phyloP scores from a whole-genome alignment of 2,797 vertebrate species.

The Coilia nasus region DNA sequence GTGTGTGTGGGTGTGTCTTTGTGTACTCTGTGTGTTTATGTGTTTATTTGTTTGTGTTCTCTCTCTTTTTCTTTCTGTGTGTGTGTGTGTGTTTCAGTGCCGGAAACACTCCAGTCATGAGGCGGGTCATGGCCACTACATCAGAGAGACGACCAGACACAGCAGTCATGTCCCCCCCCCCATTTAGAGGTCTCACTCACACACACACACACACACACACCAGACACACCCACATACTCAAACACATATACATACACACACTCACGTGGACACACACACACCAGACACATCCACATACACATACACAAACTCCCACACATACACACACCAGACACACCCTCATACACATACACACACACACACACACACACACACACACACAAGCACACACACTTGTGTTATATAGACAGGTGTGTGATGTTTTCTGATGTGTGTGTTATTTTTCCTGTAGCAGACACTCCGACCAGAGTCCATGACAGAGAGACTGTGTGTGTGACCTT shows the following conservation, averaged over 20 bases:
- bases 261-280: neutral
- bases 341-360: too few species aligned
- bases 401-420: neutral
- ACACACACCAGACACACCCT: too few species aligned
- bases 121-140: neutral
- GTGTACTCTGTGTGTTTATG: neutral
- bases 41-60: neutral
- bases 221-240: neutral
- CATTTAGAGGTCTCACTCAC: slow-evolving; percentile 3
- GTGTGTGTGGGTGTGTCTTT: neutral
- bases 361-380: too few species aligned
- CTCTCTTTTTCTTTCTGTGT: neutral
- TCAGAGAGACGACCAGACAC: neutral
- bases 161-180: neutral
- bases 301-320: slow-evolving; percentile 1
- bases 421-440: neutral
- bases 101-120: neutral
- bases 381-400: neutral
- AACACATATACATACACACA: neutral
- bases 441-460: slow-evolving; percentile 58
- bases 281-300: neutral
- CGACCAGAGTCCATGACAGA: slow-evolving; percentile 67
- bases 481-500: slow-evolving; percentile 83
- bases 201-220: neutral
- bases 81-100: slow-evolving; percentile 18